Evolutionary conservation across 1,140 invertebrate genomes (phyloP).

Genomic region (Formica exsecta): DNA sequence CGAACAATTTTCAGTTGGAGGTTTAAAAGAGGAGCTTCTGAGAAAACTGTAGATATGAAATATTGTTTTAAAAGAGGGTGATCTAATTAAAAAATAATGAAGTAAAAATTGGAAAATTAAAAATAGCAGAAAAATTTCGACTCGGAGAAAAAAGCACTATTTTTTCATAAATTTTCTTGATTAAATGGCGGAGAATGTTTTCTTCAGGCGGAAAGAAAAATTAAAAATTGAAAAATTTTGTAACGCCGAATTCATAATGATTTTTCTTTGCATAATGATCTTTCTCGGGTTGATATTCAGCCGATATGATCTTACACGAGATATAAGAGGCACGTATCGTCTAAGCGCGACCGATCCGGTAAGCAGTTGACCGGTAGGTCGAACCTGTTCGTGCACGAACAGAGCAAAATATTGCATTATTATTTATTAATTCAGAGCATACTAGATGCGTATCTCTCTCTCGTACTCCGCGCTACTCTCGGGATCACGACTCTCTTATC

Average conservation of each 20-base stretch:
- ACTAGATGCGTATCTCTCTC: slow-evolving; percentile 83
- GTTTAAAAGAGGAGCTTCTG: too few relatives aligned
- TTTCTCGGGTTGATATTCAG: neutral
- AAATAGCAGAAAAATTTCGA: too few relatives aligned
- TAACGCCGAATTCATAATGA: too few relatives aligned
- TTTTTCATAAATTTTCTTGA: neutral
- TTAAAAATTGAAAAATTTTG: too few relatives aligned
- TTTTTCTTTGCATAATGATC: neutral
- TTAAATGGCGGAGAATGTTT: neutral
- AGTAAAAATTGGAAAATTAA: too few relatives aligned
- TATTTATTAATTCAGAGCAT: slow-evolving; percentile 86
- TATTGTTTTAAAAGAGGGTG: too few relatives aligned
- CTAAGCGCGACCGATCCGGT: slow-evolving; percentile 45
- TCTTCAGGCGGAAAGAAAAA: neutral
- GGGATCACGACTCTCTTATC: slow-evolving; percentile 85
- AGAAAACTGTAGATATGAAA: too few relatives aligned
- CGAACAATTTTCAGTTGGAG: too few relatives aligned
- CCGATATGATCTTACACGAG: slow-evolving; percentile 20
- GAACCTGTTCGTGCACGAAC: slow-evolving; percentile 68
- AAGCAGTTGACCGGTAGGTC: slow-evolving; percentile 76
- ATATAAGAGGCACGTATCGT: slow-evolving; percentile 6
- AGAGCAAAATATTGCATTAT: slow-evolving; percentile 85
- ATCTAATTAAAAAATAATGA: too few relatives aligned
- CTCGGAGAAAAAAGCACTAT: too few relatives aligned
- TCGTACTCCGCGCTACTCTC: slow-evolving; percentile 71